Conservation (phyloP, 2,113 vertebrate genomes). For the Bolborhynchus lineola region DNA sequence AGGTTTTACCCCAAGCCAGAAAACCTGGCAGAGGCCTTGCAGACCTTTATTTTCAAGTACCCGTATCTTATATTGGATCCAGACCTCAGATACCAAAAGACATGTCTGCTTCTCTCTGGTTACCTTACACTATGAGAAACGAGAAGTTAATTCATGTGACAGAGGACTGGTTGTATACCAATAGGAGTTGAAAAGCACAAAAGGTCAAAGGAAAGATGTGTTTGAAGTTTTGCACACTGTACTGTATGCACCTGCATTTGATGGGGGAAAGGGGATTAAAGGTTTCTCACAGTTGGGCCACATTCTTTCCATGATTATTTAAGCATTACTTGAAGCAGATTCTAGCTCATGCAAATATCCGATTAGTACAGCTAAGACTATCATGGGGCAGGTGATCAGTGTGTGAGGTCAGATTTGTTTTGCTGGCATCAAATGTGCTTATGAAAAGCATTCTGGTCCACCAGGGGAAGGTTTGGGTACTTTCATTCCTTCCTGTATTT, state of each 20-base stretch:
- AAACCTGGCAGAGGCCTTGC: not conserved
- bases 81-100: not conserved
- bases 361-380: conserved; percentile 25
- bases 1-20: not conserved
- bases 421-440: not conserved
- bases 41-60: not conserved
- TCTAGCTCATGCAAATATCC: conserved; percentile 10
- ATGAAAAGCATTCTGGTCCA: not conserved
- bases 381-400: not conserved
- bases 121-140: not conserved
- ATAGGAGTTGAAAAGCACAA: not conserved
- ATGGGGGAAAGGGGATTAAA: not conserved
- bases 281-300: conserved; percentile 27
- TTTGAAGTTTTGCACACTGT: not conserved
- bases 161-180: not conserved
- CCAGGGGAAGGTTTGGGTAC: not conserved
- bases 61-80: not conserved
- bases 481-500: not conserved
- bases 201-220: not conserved
- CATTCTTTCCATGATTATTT: conserved; percentile 66
- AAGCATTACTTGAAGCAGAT: not conserved
- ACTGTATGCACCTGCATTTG: not conserved
- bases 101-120: not conserved
- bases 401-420: not conserved
- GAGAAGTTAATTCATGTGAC: not conserved